phyloP scores from a whole-genome alignment of 2,113 vertebrate genomes.

The Rhipidura dahli region DNA sequence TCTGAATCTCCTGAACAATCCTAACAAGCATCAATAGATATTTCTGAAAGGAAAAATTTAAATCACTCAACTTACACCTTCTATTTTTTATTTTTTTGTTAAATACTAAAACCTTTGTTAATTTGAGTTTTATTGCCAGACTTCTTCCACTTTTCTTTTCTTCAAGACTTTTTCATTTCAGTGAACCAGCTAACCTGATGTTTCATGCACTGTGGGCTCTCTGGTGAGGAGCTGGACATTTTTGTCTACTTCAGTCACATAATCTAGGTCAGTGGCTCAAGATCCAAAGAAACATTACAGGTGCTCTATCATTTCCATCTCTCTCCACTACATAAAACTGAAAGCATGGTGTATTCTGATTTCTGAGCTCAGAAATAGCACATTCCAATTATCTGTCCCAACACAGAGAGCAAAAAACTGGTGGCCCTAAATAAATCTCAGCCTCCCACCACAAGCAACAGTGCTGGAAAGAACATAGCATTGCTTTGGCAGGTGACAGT shows the following conservation, averaged over 20 bases:
- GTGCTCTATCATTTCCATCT: neutral
- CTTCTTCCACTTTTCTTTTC: neutral
- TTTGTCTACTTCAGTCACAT: neutral
- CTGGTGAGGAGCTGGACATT: neutral
- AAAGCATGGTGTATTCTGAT: neutral
- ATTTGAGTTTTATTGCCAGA: neutral
- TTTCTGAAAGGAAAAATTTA: neutral
- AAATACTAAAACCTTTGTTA: neutral
- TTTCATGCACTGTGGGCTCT: neutral
- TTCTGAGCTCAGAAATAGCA: neutral
- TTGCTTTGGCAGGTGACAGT: neutral
- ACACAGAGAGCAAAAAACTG: neutral
- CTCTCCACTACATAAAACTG: neutral
- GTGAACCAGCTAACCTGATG: neutral
- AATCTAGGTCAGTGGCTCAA: neutral
- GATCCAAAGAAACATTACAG: neutral
- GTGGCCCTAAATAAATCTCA: neutral
- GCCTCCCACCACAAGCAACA: neutral
- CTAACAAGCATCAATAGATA: neutral
- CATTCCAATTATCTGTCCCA: rapidly evolving
- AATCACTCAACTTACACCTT: rapidly evolving
- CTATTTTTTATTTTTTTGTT: neutral
- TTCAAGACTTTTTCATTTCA: neutral
- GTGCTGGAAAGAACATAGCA: rapidly evolving
- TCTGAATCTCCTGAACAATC: neutral